Evolutionary conservation across 2,888 invertebrate species (phyloP).

Genomic region (Agrilus mali): DNA sequence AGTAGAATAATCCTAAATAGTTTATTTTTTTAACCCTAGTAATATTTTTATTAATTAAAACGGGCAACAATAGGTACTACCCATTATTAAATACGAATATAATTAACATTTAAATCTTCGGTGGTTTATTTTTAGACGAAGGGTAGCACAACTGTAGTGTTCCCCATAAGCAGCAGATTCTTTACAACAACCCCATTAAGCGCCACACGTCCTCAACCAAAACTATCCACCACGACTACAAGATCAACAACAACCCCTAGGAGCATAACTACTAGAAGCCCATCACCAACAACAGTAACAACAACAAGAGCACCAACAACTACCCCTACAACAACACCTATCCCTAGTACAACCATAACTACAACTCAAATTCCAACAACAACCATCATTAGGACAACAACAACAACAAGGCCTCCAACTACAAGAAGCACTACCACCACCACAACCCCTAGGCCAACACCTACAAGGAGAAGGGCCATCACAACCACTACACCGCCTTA

Average conservation of each 20-base stretch:
- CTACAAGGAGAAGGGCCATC: constrained; percentile 2
- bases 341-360: constrained; percentile 13
- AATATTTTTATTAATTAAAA: no score
- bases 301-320: constrained; percentile 6
- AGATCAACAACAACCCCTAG: constrained; percentile 26
- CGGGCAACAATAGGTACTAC: no score
- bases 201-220: constrained; percentile 20
- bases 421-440: constrained; percentile 18
- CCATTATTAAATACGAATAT: no score
- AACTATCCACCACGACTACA: constrained; percentile 26
- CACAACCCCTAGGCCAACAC: constrained; percentile 17
- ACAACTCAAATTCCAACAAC: constrained; percentile 14
- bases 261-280: constrained; percentile 10
- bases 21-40: no score
- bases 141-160: no score
- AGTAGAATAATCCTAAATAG: no score
- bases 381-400: constrained; percentile 12
- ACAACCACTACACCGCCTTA: constrained; percentile 21
- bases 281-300: constrained; percentile 7
- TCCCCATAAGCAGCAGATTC: no score
- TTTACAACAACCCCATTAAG: neutral
- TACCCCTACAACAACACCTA: constrained; percentile 16
- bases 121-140: no score
- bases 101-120: no score
- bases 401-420: constrained; percentile 17